These are phyloP conservation scores for Cynodonichthys magdalenae DNA, from an alignment of 2,797 vertebrate species.

Conservation along the genomic window DNA sequence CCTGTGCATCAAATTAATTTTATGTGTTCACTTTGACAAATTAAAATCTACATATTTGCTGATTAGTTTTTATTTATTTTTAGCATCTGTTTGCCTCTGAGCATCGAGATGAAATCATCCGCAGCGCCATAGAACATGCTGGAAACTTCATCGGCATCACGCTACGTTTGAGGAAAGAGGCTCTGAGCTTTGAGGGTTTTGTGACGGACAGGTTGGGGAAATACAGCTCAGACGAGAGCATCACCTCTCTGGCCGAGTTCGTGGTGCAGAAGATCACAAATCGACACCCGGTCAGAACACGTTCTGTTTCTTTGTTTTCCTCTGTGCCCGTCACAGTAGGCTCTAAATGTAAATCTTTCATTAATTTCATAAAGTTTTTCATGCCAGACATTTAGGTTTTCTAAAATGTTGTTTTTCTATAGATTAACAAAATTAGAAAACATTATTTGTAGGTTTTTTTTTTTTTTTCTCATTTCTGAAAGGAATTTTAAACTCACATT, in stretches of 20 bases:
- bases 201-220: constrained; percentile 92
- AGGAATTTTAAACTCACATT: background rate
- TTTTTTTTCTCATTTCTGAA: background rate
- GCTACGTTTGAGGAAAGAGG: constrained; percentile 90
- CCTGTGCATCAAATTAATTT: no score
- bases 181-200: constrained; percentile 90
- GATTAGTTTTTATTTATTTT: background rate
- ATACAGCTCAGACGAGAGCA: constrained; percentile 94
- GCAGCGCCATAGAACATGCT: constrained; percentile 95
- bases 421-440: no score
- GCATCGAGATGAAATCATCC: constrained; percentile 95
- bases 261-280: constrained; percentile 95
- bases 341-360: background rate
- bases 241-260: constrained; percentile 98
- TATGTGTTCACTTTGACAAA: background rate
- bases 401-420: no score
- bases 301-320: background rate
- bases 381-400: background rate
- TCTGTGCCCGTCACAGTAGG: background rate
- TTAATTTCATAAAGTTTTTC: background rate
- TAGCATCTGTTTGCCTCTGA: constrained; percentile 98
- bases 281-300: constrained; percentile 88
- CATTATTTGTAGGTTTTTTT: background rate
- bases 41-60: background rate
- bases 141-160: constrained; percentile 96